phyloP scores from a whole-genome alignment of 2,797 vertebrate species.

The Champsocephalus esox region DNA sequence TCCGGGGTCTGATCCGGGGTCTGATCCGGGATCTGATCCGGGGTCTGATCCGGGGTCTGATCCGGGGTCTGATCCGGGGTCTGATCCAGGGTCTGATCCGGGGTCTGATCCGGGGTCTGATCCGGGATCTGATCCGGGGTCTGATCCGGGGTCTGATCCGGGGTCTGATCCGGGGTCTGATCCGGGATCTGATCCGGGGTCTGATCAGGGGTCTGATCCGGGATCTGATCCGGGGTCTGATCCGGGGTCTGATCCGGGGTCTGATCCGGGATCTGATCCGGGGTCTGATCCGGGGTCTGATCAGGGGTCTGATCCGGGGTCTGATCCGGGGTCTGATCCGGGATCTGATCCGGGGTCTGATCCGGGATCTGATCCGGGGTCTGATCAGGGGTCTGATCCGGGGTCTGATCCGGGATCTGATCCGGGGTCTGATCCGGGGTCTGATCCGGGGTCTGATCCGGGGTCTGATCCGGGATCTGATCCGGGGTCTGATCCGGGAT shows the following conservation, averaged over 20 bases:
- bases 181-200: conserved; percentile 64
- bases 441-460: too few relatives aligned
- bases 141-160: conserved; percentile 57
- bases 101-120: conserved; percentile 35
- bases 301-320: conserved; percentile 64
- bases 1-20: conserved; percentile 59
- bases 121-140: conserved; percentile 63
- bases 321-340: conserved; percentile 1
- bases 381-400: conserved; percentile 58
- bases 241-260: conserved; percentile 64
- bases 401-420: conserved; percentile 31
- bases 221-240: too few relatives aligned
- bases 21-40: too few relatives aligned
- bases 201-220: too few relatives aligned
- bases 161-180: too few relatives aligned
- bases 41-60: conserved; percentile 67
- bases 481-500: conserved; percentile 32
- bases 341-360: conserved; percentile 67
- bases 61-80: too few relatives aligned
- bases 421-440: conserved; percentile 32
- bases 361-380: conserved; percentile 12
- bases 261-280: conserved; percentile 19
- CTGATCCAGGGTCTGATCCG: conserved; percentile 58
- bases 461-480: conserved; percentile 31
- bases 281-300: conserved; percentile 36